A percentile compares a stretch with the other conserved stretches of the same genome.
Conservation (phyloP, 1,140 invertebrate genomes). For the Dreissena polymorpha region DNA sequence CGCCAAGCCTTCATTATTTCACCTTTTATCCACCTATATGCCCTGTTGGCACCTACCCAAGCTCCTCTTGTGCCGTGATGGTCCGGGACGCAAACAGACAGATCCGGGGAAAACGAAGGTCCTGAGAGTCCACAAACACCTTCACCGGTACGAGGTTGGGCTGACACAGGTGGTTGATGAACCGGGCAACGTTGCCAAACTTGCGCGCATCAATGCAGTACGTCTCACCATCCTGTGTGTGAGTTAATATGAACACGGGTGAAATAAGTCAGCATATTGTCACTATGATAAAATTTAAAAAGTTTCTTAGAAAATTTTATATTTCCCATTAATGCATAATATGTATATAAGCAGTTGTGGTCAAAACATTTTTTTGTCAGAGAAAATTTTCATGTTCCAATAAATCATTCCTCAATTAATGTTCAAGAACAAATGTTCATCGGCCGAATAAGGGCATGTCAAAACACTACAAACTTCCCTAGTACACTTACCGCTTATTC, state of each 20-base stretch:
- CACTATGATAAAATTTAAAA: too few relatives aligned
- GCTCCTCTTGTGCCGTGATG: slow-evolving; percentile 90
- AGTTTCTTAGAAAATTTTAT: too few relatives aligned
- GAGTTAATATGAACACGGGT: background rate
- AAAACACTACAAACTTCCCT: too few relatives aligned
- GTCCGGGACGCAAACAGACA: slow-evolving; percentile 84
- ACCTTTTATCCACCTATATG: background rate
- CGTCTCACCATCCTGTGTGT: slow-evolving; percentile 77
- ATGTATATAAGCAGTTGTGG: too few relatives aligned
- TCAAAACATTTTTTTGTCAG: too few relatives aligned
- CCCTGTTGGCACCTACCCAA: slow-evolving; percentile 85
- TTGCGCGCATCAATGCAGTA: slow-evolving; percentile 89
- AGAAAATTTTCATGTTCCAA: too few relatives aligned
- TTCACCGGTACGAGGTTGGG: slow-evolving; percentile 94
- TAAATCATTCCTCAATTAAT: too few relatives aligned
- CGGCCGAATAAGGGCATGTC: too few relatives aligned
- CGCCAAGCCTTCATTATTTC: too few relatives aligned
- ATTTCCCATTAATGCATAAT: too few relatives aligned
- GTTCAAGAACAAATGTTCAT: too few relatives aligned
- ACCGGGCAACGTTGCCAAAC: slow-evolving; percentile 94
- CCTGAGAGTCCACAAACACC: slow-evolving; percentile 93
- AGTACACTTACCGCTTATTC: too few relatives aligned
- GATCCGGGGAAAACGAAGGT: slow-evolving; percentile 89
- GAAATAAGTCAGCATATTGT: background rate
- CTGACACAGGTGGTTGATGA: slow-evolving; percentile 96